Evolutionary conservation across 2,888 invertebrate species (phyloP).

Genomic region (Machimus rusticus): DNA sequence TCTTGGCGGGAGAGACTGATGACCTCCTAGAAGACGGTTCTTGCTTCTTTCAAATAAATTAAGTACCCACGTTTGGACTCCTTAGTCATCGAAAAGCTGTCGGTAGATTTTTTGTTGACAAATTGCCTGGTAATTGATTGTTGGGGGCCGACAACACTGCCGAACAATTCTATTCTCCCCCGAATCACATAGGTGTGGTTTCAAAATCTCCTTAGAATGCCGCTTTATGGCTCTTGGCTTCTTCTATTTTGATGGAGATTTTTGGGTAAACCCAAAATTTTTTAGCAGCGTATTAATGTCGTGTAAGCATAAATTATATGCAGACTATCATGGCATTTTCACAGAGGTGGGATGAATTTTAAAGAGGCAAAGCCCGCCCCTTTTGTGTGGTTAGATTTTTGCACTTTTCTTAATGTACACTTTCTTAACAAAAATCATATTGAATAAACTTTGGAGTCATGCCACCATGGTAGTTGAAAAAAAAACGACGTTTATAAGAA

Average conservation of each 20-base stretch:
- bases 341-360: background rate
- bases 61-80: background rate
- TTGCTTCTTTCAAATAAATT: constrained; percentile 1
- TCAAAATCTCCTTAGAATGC: background rate
- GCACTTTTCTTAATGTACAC: background rate
- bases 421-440: background rate
- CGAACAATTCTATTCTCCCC: background rate
- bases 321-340: constrained; percentile 14
- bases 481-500: background rate
- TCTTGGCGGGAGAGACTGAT: constrained; percentile 18
- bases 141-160: background rate
- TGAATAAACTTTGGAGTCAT: background rate
- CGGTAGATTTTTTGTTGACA: constrained; percentile 25
- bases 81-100: background rate
- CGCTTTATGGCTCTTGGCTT: background rate
- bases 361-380: background rate
- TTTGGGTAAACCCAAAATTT: constrained; percentile 2
- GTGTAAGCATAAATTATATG: constrained; percentile 33
- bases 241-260: constrained; percentile 29
- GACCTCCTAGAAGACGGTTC: constrained; percentile 20
- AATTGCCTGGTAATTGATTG: constrained; percentile 34
- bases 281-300: background rate
- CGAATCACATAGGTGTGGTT: background rate
- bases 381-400: background rate
- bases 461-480: background rate